Percentiles rank a stretch among this genome's conserved stretches.
These are phyloP conservation scores for Myathropa florea DNA, from an alignment of 2,888 invertebrate species.

Conservation along the genomic window DNA sequence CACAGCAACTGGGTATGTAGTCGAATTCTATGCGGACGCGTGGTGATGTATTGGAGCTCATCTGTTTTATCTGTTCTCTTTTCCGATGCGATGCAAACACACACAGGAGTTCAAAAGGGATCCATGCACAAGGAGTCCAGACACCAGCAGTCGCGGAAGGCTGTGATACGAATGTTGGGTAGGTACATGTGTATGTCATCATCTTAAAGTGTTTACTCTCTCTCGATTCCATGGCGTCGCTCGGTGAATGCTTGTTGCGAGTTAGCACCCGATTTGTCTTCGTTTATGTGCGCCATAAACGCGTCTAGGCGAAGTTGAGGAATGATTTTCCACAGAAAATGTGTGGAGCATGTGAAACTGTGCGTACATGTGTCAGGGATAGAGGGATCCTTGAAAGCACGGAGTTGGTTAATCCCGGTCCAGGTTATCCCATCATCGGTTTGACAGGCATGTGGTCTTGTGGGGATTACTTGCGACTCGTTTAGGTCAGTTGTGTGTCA, in stretches of 20 bases:
- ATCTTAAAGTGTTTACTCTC: background rate
- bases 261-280: no score
- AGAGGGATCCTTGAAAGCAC: no score
- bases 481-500: no score
- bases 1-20: slow-evolving; percentile 80
- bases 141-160: slow-evolving; percentile 87
- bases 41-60: background rate
- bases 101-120: slow-evolving; percentile 81
- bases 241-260: slow-evolving; percentile 28
- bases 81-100: background rate
- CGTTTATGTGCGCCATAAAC: no score
- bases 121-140: slow-evolving; percentile 87
- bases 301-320: no score
- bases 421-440: no score
- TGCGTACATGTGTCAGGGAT: no score
- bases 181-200: slow-evolving; percentile 73
- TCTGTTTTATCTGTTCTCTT: slow-evolving; percentile 5
- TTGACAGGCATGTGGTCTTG: no score
- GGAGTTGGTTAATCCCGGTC: no score
- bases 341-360: no score
- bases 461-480: no score
- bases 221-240: background rate
- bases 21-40: background rate
- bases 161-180: slow-evolving; percentile 91
- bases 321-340: no score